phyloP scores from a whole-genome alignment of 2,888 invertebrate species.

The Melanostoma mellinum region DNA sequence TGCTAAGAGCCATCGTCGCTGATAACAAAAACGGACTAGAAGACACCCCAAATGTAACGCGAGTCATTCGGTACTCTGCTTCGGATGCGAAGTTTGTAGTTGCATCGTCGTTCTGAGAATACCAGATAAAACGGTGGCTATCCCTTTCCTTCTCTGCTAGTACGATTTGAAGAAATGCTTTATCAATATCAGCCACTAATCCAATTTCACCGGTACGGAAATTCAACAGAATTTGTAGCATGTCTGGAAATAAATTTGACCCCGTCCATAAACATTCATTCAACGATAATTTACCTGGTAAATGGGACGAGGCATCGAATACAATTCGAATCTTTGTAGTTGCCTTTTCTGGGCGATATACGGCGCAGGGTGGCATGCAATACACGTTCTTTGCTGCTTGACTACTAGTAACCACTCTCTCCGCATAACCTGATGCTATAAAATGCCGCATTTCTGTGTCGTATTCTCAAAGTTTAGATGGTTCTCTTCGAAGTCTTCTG shows the following conservation, averaged over 20 bases:
- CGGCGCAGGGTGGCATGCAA: slow-evolving; percentile 2
- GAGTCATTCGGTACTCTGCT: neutral
- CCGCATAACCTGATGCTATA: neutral
- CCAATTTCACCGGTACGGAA: neutral
- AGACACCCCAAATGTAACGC: slow-evolving; percentile 4
- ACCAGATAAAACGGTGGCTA: slow-evolving; percentile 14
- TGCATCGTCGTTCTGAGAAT: neutral
- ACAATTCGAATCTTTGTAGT: neutral
- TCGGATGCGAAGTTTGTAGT: neutral
- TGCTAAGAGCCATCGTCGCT: neutral
- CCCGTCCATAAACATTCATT: neutral
- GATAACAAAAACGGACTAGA: slow-evolving; percentile 1
- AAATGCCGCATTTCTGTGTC: neutral
- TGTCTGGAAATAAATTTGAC: neutral
- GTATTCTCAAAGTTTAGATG: neutral
- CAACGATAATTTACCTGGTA: no score
- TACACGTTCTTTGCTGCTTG: neutral
- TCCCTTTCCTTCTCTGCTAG: neutral
- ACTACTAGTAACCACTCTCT: neutral
- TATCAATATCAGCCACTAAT: neutral
- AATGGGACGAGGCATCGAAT: no score
- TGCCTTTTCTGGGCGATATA: slow-evolving; percentile 5
- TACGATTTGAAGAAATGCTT: neutral
- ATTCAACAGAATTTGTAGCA: neutral
- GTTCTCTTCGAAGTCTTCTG: slow-evolving; percentile 9